Conservation (phyloP, 2,113 vertebrate genomes). For the Prunella himalayana region DNA sequence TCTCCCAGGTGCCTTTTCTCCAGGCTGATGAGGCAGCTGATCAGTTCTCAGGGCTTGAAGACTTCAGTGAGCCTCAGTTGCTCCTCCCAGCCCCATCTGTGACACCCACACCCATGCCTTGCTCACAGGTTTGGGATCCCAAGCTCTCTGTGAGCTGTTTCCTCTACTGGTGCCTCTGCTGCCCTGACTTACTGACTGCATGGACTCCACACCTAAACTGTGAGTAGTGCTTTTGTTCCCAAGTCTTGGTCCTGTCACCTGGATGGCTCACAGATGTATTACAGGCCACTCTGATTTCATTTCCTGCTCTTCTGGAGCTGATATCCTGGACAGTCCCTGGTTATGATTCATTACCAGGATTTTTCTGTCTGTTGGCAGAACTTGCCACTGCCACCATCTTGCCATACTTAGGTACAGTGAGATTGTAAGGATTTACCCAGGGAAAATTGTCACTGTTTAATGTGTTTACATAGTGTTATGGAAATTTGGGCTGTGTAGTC, state of each 20-base stretch:
- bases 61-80: background rate
- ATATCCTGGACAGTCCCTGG: fast-evolving
- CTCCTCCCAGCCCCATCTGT: background rate
- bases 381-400: background rate
- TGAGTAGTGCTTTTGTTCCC: background rate
- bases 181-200: background rate
- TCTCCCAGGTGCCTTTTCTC: background rate
- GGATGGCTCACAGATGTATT: fast-evolving
- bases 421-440: background rate
- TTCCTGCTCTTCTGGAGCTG: background rate
- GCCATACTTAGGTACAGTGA: background rate
- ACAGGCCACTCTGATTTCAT: fast-evolving
- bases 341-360: fast-evolving
- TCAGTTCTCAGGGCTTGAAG: background rate
- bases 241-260: fast-evolving
- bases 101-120: fast-evolving
- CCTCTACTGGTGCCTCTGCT: fast-evolving
- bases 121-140: background rate
- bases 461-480: background rate
- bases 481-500: background rate
- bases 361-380: background rate
- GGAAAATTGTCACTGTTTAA: background rate
- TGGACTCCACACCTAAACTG: fast-evolving
- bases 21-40: background rate
- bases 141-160: fast-evolving